phyloP scores from a whole-genome alignment of 2,888 invertebrate species.

The Drosophila meridionalis region DNA sequence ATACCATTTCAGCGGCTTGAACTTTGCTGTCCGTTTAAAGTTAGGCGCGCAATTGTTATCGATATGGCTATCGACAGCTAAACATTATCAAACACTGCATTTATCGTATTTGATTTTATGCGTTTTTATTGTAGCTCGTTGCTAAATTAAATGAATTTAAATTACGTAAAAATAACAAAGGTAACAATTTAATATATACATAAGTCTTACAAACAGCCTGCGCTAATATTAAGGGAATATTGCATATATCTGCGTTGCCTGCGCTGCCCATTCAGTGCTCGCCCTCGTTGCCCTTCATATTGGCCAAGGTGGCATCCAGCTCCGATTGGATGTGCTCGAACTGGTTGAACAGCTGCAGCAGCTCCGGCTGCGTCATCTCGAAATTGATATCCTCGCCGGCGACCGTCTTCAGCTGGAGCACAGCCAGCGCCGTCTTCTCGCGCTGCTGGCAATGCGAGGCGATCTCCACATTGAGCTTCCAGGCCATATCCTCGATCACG shows the following conservation, averaged over 20 bases:
- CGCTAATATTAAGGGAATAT: conserved; percentile 19
- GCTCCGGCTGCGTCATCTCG: conserved; percentile 86
- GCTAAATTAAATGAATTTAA: conserved; percentile 1
- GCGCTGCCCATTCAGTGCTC: neutral
- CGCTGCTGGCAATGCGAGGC: conserved; percentile 85
- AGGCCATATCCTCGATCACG: conserved; percentile 86
- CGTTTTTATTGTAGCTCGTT: conserved; percentile 7
- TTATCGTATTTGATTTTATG: neutral
- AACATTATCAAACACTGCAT: neutral
- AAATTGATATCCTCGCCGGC: conserved; percentile 85
- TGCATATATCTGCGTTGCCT: conserved; percentile 7
- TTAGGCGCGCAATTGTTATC: neutral
- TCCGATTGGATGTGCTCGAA: conserved; percentile 86
- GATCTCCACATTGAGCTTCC: conserved; percentile 87
- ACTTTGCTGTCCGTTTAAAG: neutral
- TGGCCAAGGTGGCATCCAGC: conserved; percentile 81
- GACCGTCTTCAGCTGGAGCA: conserved; percentile 85
- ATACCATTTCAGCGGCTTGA: neutral
- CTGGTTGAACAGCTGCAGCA: conserved; percentile 86
- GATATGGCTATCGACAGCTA: neutral
- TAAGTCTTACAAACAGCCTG: conserved; percentile 30
- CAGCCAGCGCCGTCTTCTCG: conserved; percentile 85
- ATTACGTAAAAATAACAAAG: conserved; percentile 25
- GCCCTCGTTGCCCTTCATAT: conserved; percentile 37
- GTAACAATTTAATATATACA: conserved; percentile 14